Conservation (phyloP, 2,113 vertebrate genomes). For the Calyptommatus sinebrachiatus region DNA sequence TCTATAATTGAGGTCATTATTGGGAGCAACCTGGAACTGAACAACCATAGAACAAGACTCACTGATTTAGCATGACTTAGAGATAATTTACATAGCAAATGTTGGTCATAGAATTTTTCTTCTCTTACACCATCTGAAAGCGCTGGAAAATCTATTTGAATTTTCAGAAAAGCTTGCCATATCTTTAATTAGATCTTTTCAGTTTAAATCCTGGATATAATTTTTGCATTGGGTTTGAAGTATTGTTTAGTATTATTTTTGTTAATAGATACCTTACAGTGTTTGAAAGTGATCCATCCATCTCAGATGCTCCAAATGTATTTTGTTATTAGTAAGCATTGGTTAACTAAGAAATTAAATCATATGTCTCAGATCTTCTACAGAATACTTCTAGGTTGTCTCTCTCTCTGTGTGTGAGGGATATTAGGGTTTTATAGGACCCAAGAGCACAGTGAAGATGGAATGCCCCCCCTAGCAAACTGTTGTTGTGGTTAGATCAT, state of each 20-base stretch:
- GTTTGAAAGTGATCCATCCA: constrained; percentile 20
- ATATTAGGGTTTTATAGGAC: too few species aligned
- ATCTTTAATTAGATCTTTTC: constrained; percentile 50
- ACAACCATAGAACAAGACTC: constrained; percentile 55
- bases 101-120: constrained; percentile 18
- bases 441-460: too few species aligned
- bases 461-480: too few species aligned
- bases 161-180: constrained; percentile 31
- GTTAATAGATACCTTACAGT: neutral
- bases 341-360: neutral
- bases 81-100: constrained; percentile 53
- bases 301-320: neutral
- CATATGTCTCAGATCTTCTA: neutral
- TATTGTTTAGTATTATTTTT: constrained; percentile 22
- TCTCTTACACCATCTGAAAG: neutral
- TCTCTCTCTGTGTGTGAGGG: too few species aligned
- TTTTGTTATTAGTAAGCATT: neutral
- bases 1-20: constrained; percentile 70
- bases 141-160: constrained; percentile 27
- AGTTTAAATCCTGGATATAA: constrained; percentile 40
- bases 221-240: constrained; percentile 19
- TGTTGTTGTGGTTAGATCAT: too few species aligned
- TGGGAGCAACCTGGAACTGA: constrained; percentile 56
- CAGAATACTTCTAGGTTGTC: neutral
- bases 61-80: constrained; percentile 42